Percentiles rank a stretch among this genome's conserved stretches.
These are phyloP conservation scores for Mizuhopecten yessoensis DNA, from an alignment of 1,140 invertebrate species.

Conservation along the genomic window DNA sequence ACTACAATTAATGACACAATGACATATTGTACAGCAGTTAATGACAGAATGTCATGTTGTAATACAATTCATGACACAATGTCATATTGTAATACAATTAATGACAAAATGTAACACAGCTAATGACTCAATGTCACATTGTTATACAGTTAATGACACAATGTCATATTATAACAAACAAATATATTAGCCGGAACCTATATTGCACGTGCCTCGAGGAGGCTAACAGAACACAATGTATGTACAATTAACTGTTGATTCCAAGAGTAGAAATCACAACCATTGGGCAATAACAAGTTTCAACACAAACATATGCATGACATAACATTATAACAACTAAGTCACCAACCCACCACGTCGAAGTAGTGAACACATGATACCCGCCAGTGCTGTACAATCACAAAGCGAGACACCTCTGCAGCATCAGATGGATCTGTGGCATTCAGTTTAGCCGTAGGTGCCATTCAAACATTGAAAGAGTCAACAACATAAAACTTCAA, in stretches of 20 bases:
- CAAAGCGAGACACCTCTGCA: neutral
- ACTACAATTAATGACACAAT: too few relatives aligned
- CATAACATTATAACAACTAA: neutral
- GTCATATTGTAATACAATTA: too few relatives aligned
- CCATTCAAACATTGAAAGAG: neutral
- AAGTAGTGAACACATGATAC: neutral
- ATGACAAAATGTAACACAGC: too few relatives aligned
- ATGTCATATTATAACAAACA: neutral
- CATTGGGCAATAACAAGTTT: neutral
- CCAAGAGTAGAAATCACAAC: conserved; percentile 9
- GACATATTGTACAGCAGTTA: too few relatives aligned
- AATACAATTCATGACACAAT: too few relatives aligned
- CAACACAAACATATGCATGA: neutral
- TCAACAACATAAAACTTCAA: neutral
- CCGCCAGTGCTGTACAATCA: conserved; percentile 30
- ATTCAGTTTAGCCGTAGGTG: too few relatives aligned
- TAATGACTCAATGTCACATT: too few relatives aligned
- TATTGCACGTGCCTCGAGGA: neutral
- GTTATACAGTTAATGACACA: too few relatives aligned
- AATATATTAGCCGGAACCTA: neutral
- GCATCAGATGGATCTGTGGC: neutral
- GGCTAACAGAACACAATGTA: neutral
- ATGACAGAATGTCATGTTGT: too few relatives aligned
- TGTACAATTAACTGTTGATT: neutral
- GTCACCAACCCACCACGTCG: neutral